Evolutionary conservation across 2,888 invertebrate species (phyloP).

Genomic region (Mythimna pallens): DNA sequence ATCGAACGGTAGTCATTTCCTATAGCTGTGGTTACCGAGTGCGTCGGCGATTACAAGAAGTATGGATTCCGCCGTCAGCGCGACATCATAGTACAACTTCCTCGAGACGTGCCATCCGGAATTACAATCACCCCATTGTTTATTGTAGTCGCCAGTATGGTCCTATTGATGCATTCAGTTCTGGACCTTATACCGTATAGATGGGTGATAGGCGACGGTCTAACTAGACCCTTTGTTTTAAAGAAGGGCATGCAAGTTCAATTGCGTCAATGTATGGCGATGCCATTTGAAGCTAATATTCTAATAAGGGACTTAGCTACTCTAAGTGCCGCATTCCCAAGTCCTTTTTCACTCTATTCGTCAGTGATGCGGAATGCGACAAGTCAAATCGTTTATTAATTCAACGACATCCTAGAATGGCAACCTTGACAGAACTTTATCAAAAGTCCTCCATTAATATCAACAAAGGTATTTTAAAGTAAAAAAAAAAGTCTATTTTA

Average conservation of each 20-base stretch:
- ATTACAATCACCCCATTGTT: constrained; percentile 82
- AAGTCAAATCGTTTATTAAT: constrained; percentile 1
- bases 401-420: constrained; percentile 24
- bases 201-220: constrained; percentile 52
- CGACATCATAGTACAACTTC: constrained; percentile 79
- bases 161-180: constrained; percentile 61
- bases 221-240: constrained; percentile 49
- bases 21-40: constrained; percentile 42
- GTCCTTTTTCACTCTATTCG: constrained; percentile 17
- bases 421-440: constrained; percentile 3
- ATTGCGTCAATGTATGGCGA: constrained; percentile 11
- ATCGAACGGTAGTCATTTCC: constrained; percentile 60
- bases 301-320: constrained; percentile 17
- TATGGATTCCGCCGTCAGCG: constrained; percentile 61
- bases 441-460: constrained; percentile 8
- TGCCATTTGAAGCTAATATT: constrained; percentile 36
- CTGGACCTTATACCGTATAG: constrained; percentile 61
- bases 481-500: constrained; percentile 38
- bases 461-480: constrained; percentile 21
- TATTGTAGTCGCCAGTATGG: constrained; percentile 64
- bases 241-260: constrained; percentile 36
- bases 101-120: constrained; percentile 76
- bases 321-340: constrained; percentile 32
- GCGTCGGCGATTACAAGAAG: constrained; percentile 54
- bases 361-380: constrained; percentile 9